Conservation (phyloP, 2,113 vertebrate genomes). For the Hippocampus guttulatus region DNA sequence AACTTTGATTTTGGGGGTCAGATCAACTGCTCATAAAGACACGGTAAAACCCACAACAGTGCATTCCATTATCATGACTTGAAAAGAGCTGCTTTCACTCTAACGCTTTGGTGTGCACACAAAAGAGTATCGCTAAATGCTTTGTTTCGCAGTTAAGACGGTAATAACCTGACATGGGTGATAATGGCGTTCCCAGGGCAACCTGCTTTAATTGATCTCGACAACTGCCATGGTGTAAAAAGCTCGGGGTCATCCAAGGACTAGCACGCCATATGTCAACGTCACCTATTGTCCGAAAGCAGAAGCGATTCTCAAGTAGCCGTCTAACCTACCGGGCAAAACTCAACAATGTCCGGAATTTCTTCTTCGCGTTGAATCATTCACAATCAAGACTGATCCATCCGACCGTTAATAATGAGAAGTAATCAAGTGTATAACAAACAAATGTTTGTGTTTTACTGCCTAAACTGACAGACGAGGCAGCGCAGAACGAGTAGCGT, state of each 20-base stretch:
- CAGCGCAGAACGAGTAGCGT: too few relatives aligned
- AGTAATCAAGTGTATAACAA: too few relatives aligned
- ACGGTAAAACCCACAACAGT: conserved; percentile 48
- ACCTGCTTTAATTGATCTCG: conserved; percentile 43
- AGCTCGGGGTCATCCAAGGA: conserved; percentile 32
- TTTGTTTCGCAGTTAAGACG: conserved; percentile 50
- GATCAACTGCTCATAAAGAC: conserved; percentile 17
- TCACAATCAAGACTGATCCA: too few relatives aligned
- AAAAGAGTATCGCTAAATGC: conserved; percentile 40
- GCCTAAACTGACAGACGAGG: too few relatives aligned
- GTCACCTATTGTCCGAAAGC: conserved; percentile 16
- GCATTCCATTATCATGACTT: conserved; percentile 52
- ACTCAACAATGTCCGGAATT: not conserved
- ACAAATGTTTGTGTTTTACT: too few relatives aligned
- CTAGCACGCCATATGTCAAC: conserved; percentile 43
- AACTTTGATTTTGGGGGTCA: conserved; percentile 16
- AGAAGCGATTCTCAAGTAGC: not conserved
- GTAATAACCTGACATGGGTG: conserved; percentile 51
- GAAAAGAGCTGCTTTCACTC: conserved; percentile 40
- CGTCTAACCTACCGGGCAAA: not conserved
- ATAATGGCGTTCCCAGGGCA: conserved; percentile 42
- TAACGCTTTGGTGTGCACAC: conserved; percentile 36
- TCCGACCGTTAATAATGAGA: too few relatives aligned
- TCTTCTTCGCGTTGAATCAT: too few relatives aligned
- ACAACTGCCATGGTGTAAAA: conserved; percentile 43